These are phyloP conservation scores for Drosophila lowei DNA, from an alignment of 1,140 invertebrate genomes.

Conservation along the genomic window DNA sequence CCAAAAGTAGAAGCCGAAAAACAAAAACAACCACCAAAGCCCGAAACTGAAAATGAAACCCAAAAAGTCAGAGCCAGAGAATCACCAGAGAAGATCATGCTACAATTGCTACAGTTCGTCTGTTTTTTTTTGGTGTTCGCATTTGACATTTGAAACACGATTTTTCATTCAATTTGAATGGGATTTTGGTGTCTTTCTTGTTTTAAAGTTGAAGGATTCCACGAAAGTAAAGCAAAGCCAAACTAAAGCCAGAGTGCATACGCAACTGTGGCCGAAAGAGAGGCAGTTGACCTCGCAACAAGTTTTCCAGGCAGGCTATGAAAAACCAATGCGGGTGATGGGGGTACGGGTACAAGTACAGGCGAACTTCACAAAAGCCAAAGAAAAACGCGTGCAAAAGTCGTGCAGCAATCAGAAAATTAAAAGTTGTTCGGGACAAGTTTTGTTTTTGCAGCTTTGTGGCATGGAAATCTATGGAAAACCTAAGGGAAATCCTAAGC, in stretches of 20 bases:
- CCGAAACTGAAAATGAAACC: conserved; percentile 47
- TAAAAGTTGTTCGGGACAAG: conserved; percentile 63
- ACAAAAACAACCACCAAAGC: conserved; percentile 29
- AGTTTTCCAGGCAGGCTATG: conserved; percentile 61
- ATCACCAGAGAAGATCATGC: conserved; percentile 43
- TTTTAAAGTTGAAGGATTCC: conserved; percentile 74
- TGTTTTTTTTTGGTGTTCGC: conserved; percentile 42
- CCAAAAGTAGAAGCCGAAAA: conserved; percentile 37
- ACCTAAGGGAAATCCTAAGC: conserved; percentile 9
- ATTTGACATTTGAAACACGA: conserved; percentile 76
- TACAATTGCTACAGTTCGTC: conserved; percentile 68
- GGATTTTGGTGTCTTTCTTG: conserved; percentile 55
- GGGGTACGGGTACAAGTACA: conserved; percentile 7
- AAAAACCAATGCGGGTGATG: conserved; percentile 18
- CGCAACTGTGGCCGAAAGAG: conserved; percentile 63
- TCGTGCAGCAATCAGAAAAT: conserved; percentile 54
- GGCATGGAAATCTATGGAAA: conserved; percentile 12
- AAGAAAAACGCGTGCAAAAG: conserved; percentile 73
- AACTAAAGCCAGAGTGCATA: conserved; percentile 41
- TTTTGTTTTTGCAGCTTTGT: conserved; percentile 39
- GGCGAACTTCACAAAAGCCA: conserved; percentile 55
- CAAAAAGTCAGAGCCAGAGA: conserved; percentile 45
- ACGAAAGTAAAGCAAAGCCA: conserved; percentile 56
- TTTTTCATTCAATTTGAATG: conserved; percentile 61
- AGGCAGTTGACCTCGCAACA: conserved; percentile 76